Evolutionary conservation across 2,113 vertebrate genomes (phyloP), one percentile per base, ranked within the genome.

Genomic region (Helogale parvula): DNA sequence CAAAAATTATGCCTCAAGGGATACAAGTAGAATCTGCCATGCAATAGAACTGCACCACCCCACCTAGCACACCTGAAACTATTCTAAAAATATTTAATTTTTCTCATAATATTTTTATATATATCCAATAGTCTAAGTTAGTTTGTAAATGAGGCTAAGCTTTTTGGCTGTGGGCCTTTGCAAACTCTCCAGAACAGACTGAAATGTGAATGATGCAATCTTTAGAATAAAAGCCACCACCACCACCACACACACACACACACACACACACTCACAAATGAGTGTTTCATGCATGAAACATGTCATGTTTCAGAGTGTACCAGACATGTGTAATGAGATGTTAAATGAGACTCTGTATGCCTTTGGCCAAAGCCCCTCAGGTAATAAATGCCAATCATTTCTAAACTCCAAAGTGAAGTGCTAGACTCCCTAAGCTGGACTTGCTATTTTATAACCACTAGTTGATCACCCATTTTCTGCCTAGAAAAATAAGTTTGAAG

Each of bases 1-100:
- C 80, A 94, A 95, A 98, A 97, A 94, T 76, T 80, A 95, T 97
- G 90, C 60, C 84, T 96, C 95, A 92, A 95, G 60, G 45, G 83
- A 93, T 47, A 96, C 80, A 92, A 94, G 76, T 33, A 84, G 52
- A 95, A 86, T 52, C 38, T 92, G 35, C 81, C 85, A 93, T 50
- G 68, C 88, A 93, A 50, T 87, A 72, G 68, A 88, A 90, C 21
- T 71, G 0, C 33, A 86, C 50, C 63, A n/a, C 25, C 47, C 50
- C 60, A 85, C 45, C 54, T 76, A 68, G 71, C 69, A 92, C 71
- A 98, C 87, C 96, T 97, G 90, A 66, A 92, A 88, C 45, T 60
- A 65, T 87, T 74, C 91, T 81, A 5, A 72, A 95, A 90, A 86
- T 90, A 80, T 71, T 92, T 88, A 63, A 89, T 23, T 96, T 97